Evolutionary conservation across 2,888 invertebrate genomes (phyloP), one percentile per base, ranked within the genome.

Genomic region (Drosophila kanekoi): DNA sequence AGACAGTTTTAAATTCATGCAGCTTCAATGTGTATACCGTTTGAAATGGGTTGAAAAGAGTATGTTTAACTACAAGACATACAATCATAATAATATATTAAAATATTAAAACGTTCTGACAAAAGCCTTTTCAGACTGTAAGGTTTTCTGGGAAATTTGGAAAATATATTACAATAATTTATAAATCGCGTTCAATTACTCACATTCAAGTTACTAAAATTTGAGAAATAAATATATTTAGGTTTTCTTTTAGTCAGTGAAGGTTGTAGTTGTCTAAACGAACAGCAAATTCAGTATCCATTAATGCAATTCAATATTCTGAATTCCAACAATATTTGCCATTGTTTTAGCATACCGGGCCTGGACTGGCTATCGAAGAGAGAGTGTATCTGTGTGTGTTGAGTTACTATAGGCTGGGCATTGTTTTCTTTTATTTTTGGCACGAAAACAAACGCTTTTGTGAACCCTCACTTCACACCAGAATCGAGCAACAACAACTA

Each of bases 271-370:
- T 54, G 32, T 23, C 40, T 35, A 20, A 40, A 16, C 38, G 10
- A 20, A 20, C 43, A 65, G 28, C 40, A 48, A 48, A 65, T 67
- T 64, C 57, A 67, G 67, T 54, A 63, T 54, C 66, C 64, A 69
- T 68, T 66, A 69, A 61, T 66, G 82, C 70, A 82, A 79, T 72
- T 82, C 67, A 76, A 81, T 81, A 85, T 81, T 38, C 51, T 47
- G 40, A 61, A 51, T 20, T 43, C 41, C 53, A 33, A 63, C 60
- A 65, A 71, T 78, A 67, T 87, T 81, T 68, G 58, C 38, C 53
- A 18, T 81, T 78, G 75, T 80, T 68, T 58, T 54, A 38, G 41
- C 60, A 54, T 41, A 48, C 40, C 41, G 56, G 37, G 33, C 51
- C 33, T 37, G 45, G 5, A 44, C 16, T 33, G n/a, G 53, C 14